A percentile compares a stretch with the other conserved stretches of the same genome.
Conservation (phyloP, 2,113 vertebrate genomes). For the Chinchilla lanigera region DNA sequence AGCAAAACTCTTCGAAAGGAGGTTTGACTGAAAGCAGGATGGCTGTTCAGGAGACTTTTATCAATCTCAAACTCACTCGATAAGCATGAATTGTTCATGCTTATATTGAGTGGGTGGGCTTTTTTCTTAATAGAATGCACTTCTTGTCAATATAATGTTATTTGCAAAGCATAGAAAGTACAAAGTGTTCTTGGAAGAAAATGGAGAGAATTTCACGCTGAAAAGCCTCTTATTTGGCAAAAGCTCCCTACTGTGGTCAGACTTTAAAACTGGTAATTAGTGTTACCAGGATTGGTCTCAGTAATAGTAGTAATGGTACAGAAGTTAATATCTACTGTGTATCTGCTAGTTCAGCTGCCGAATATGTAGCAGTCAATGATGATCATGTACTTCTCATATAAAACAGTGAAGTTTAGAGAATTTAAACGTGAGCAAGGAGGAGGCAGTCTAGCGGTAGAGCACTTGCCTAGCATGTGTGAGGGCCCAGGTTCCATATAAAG, state of each 20-base stretch:
- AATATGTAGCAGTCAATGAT: not conserved
- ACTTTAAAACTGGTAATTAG: slow-evolving; percentile 26
- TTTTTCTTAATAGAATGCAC: slow-evolving; percentile 42
- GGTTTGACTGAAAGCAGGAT: slow-evolving; percentile 22
- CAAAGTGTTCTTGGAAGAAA: slow-evolving; percentile 32
- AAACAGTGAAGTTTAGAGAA: not conserved
- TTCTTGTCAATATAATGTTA: not conserved
- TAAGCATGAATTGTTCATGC: slow-evolving; percentile 1
- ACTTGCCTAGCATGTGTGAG: not conserved
- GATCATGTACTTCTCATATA: not conserved
- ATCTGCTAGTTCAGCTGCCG: not conserved
- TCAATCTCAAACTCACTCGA: slow-evolving; percentile 14
- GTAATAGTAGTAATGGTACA: not conserved
- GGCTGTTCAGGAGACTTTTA: not conserved
- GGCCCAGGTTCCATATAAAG: not conserved
- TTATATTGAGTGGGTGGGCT: not conserved
- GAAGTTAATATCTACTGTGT: not conserved
- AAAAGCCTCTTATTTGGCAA: not conserved
- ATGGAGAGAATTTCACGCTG: not conserved
- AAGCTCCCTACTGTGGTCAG: not conserved
- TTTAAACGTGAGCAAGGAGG: not conserved
- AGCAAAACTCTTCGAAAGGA: not conserved
- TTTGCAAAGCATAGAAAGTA: slow-evolving; percentile 32
- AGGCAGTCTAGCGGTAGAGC: not conserved
- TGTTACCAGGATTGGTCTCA: not conserved